A percentile compares a stretch with the other conserved stretches of the same genome.
phyloP scores from a whole-genome alignment of 2,113 vertebrate genomes.

The Taxidea taxus region DNA sequence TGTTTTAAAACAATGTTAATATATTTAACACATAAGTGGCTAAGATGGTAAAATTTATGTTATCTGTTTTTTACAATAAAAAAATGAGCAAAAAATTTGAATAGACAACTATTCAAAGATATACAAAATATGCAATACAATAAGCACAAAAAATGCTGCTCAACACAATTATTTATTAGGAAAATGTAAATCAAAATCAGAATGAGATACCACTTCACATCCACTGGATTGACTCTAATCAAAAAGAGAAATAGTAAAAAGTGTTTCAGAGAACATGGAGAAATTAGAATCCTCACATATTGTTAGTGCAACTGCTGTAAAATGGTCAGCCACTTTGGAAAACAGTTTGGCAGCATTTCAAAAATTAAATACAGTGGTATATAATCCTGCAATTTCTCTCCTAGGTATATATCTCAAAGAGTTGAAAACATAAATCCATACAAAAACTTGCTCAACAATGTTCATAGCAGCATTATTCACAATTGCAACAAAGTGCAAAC shows the following conservation, averaged over 20 bases:
- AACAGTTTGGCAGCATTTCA: not conserved
- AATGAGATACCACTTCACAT: not conserved
- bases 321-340: not conserved
- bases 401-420: not conserved
- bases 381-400: not conserved
- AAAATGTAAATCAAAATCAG: not conserved
- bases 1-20: not conserved
- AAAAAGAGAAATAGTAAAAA: not conserved
- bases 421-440: not conserved
- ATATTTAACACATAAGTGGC: not conserved
- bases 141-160: not conserved
- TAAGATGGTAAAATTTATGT: not conserved
- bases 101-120: not conserved
- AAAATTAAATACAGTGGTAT: not conserved
- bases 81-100: not conserved
- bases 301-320: not conserved
- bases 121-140: not conserved
- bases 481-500: not conserved
- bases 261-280: not conserved
- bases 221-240: not conserved
- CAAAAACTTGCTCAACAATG: not conserved
- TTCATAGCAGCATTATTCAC: not conserved
- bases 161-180: not conserved
- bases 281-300: not conserved
- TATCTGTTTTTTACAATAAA: not conserved